Base-by-base conservation (phyloP, 2,797 vertebrate species). In the Clarias fuscus region DNA sequence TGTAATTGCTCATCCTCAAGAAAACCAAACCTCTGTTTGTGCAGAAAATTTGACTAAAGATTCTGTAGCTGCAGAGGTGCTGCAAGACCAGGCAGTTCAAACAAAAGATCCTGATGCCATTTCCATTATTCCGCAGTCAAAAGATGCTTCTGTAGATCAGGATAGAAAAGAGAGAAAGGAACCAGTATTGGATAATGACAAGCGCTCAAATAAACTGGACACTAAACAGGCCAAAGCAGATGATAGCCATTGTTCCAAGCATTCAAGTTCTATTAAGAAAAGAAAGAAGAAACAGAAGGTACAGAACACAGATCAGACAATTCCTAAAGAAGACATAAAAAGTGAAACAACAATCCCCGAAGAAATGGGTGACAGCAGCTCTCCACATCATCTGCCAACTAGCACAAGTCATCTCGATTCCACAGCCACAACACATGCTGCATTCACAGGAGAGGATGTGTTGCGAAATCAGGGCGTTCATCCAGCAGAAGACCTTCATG, bases 351-450 rank as follows among this genome's bases (percentile, higher is more conserved):
- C 4, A 27, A 14, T 61, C 56, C 62, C 30, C 2, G 13, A 76
- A n/a, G 2, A 82, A 33, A 18, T 22, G 8, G 15, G 61, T 62
- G 30, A 62, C 24, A 18, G 27, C 58, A 62, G 56, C 59, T 37
- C 30, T 62, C 27, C 24, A 17, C n/a, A 59, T 76, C 43, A 53
- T n/a, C 40, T 3, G 17, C 30, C 56, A n/a, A 59, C 73, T 76
- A 86, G 86, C 5, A 14, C 40, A 83, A 78, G 30, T 20, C 80
- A 70, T 61, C 85, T 27, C 4, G 40, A 79, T 81, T 15, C 76
- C 18, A 88, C n/a, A 59, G n/a, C 20, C n/a, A 78, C 73, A 76
- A 30, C 73, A 59, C 56, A 20, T 1, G n/a, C 3, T 18, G 17
- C 7, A 78, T 7, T 59, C 14, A 30, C 24, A 22, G 22, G 71